phyloP scores from a whole-genome alignment of 2,113 vertebrate species.

The Hippocampus guttulatus region DNA sequence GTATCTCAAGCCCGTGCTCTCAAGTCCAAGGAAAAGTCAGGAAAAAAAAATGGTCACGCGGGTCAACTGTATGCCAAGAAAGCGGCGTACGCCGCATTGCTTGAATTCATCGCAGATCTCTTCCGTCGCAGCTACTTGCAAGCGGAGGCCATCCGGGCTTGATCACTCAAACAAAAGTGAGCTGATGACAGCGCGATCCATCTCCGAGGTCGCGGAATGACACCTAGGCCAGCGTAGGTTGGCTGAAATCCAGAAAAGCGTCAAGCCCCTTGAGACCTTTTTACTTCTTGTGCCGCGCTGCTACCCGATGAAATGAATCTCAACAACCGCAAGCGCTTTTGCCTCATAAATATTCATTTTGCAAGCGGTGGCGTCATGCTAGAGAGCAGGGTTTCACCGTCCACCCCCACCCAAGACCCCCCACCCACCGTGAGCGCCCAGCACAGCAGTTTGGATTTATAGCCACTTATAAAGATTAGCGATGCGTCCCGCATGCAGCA shows the following conservation, averaged over 20 bases:
- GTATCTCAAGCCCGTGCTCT: too few species aligned
- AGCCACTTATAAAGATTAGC: conserved; percentile 60
- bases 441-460: conserved; percentile 51
- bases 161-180: conserved; percentile 10
- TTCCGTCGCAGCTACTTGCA: not conserved
- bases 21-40: too few species aligned
- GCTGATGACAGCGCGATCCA: not conserved
- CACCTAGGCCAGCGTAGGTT: conserved; percentile 9
- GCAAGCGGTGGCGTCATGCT: conserved; percentile 19
- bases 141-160: not conserved
- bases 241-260: conserved; percentile 20
- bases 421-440: not conserved
- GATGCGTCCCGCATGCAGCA: conserved; percentile 40
- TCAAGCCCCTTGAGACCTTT: not conserved
- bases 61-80: not conserved
- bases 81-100: not conserved
- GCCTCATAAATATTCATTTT: conserved; percentile 54
- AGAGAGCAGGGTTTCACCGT: conserved; percentile 23
- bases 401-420: not conserved
- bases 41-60: not conserved
- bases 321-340: conserved; percentile 49
- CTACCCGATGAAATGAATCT: conserved; percentile 38
- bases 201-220: conserved; percentile 17
- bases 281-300: conserved; percentile 18
- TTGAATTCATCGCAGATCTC: not conserved